These are phyloP conservation scores for Lasioglossum oenotherae DNA, from an alignment of 2,888 invertebrate genomes.

Conservation along the genomic window DNA sequence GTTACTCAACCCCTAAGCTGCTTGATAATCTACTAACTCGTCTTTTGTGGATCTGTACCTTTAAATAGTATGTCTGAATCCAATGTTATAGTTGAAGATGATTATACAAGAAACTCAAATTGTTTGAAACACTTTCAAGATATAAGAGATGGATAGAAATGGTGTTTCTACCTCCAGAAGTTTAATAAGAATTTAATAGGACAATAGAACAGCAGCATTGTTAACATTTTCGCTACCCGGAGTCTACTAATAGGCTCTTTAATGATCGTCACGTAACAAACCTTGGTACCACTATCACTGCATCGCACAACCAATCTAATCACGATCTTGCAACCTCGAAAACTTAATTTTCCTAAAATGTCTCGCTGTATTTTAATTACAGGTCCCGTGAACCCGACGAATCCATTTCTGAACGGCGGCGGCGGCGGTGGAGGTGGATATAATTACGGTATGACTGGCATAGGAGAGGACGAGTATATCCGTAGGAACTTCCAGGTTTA, in stretches of 20 bases:
- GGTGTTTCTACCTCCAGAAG: too few species aligned
- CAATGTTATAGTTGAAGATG: too few species aligned
- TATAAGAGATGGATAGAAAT: too few species aligned
- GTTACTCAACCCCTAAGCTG: background rate
- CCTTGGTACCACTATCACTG: too few species aligned
- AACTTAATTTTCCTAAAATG: background rate
- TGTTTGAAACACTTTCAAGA: too few species aligned
- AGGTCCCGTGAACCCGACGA: constrained; percentile 80
- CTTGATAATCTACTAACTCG: background rate
- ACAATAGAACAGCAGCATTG: too few species aligned
- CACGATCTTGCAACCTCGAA: background rate
- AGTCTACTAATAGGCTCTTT: too few species aligned
- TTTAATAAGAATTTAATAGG: too few species aligned
- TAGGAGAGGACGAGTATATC: constrained; percentile 83
- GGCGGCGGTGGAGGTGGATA: constrained; percentile 76
- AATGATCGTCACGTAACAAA: too few species aligned
- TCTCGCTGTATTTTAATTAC: background rate
- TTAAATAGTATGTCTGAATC: too few species aligned
- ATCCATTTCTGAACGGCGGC: constrained; percentile 82
- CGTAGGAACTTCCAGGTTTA: constrained; percentile 83
- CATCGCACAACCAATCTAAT: background rate
- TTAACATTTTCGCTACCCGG: too few species aligned
- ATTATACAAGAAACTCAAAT: too few species aligned
- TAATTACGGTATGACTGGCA: constrained; percentile 80
- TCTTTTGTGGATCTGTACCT: background rate